phyloP scores from a whole-genome alignment of 2,797 vertebrate species.

The Macrochelys suwanniensis region DNA sequence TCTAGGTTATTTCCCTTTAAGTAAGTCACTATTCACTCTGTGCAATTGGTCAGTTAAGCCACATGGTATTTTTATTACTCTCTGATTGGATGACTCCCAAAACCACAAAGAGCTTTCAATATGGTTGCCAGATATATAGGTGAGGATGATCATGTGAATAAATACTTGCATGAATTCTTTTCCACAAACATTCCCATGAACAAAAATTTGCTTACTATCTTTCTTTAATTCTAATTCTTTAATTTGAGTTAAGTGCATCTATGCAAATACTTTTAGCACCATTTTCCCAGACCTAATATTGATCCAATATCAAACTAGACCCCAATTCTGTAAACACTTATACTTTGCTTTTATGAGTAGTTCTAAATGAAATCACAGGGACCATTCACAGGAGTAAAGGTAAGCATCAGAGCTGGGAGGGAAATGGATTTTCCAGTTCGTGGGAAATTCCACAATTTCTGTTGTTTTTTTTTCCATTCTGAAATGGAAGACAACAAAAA shows the following conservation, averaged over 20 bases:
- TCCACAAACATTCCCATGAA: constrained; percentile 52
- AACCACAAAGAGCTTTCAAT: constrained; percentile 70
- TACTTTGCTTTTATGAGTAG: background rate
- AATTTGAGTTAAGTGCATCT: constrained; percentile 18
- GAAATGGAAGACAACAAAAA: background rate
- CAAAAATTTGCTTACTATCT: constrained; percentile 19
- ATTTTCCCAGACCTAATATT: background rate
- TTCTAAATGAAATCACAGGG: background rate
- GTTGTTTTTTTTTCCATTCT: background rate
- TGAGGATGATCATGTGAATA: constrained; percentile 24
- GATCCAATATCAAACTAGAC: background rate
- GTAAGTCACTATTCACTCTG: constrained; percentile 66
- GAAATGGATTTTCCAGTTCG: background rate
- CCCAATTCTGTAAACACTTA: background rate
- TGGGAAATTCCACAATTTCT: background rate
- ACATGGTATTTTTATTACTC: constrained; percentile 66
- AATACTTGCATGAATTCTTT: constrained; percentile 66
- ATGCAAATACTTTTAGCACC: background rate
- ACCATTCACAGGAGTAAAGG: background rate
- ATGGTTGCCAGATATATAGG: constrained; percentile 62
- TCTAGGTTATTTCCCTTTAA: constrained; percentile 69
- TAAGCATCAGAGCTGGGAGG: background rate
- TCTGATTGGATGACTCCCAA: constrained; percentile 70
- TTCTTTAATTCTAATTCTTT: background rate
- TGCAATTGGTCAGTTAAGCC: constrained; percentile 66